Evolutionary conservation across 1,140 invertebrate species (phyloP), one percentile per base, ranked within the genome.

Genomic region (Melitaea cinxia): DNA sequence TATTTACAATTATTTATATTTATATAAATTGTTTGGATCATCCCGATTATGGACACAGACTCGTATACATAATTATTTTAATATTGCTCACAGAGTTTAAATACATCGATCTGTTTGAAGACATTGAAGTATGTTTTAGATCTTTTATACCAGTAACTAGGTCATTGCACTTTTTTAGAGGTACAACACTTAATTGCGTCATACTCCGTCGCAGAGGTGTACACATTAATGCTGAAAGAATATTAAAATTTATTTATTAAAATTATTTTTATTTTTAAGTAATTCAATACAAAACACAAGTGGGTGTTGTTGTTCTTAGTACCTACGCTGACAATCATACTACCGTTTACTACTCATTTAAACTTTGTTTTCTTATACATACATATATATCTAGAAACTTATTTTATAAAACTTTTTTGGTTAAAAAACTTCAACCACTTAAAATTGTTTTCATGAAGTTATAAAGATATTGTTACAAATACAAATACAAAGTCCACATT

Each of bases 291-390:
- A 26, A 26, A 26, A 26, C 2, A 17, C 37, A 15, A 42, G 37
- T 42, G 37, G 37, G 37, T 17, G 37, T 39, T 42, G 37, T 42
- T 42, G 37, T 17, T 42, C 37, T 42, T 42, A 42, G 17, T 42
- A 42, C 37, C 37, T 42, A 42, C 37, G 37, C 37, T 9, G 6
- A 7, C 2, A 17, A 42, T 17, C 15, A 4, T 4, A 7, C 5
- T 17, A 42, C 5, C 15, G 9, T 14, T 42, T 7, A 6, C 15
- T 9, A 10, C n/a, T n/a, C n/a, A n/a, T n/a, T n/a, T n/a, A n/a
- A n/a, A n/a, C n/a, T n/a, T n/a, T n/a, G n/a, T n/a, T n/a, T n/a
- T n/a, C n/a, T n/a, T n/a, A n/a, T n/a, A n/a, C n/a, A n/a, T n/a
- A n/a, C n/a, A n/a, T n/a, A n/a, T n/a, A n/a, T n/a, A n/a, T n/a